Percentiles rank a stretch among this genome's conserved stretches.
phyloP scores from a whole-genome alignment of 2,888 invertebrate genomes.

The Ceratothoa steindachneri region DNA sequence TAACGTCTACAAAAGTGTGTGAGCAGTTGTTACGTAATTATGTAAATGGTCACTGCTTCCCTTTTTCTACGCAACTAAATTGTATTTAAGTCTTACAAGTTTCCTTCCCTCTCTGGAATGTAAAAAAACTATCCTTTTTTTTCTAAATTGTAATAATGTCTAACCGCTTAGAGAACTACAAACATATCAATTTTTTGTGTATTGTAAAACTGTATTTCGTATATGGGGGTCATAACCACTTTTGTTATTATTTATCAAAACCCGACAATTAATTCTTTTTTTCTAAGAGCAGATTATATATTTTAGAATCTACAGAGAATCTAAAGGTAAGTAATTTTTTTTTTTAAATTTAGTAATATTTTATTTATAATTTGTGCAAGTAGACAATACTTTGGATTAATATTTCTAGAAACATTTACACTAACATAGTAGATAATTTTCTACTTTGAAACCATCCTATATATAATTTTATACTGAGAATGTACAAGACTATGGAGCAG shows the following conservation, averaged over 20 bases:
- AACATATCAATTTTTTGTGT: no score
- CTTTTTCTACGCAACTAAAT: no score
- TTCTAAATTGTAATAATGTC: no score
- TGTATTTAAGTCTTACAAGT: no score
- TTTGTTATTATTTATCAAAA: no score
- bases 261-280: neutral
- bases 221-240: no score
- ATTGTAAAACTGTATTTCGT: no score
- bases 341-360: neutral
- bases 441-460: conserved; percentile 12
- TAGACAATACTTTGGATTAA: conserved; percentile 11
- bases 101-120: no score
- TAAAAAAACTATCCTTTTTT: no score
- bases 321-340: neutral
- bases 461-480: conserved; percentile 12
- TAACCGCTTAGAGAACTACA: no score
- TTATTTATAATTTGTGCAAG: neutral
- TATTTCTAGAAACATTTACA: neutral
- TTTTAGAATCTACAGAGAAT: neutral
- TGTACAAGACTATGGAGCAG: conserved; percentile 8
- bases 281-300: neutral
- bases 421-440: conserved; percentile 10
- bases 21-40: neutral
- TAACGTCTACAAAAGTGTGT: neutral
- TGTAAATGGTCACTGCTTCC: neutral